Percentiles rank a stretch among this genome's conserved stretches.
These are phyloP conservation scores for Falco peregrinus DNA, from an alignment of 2,797 vertebrate species.

Conservation along the genomic window DNA sequence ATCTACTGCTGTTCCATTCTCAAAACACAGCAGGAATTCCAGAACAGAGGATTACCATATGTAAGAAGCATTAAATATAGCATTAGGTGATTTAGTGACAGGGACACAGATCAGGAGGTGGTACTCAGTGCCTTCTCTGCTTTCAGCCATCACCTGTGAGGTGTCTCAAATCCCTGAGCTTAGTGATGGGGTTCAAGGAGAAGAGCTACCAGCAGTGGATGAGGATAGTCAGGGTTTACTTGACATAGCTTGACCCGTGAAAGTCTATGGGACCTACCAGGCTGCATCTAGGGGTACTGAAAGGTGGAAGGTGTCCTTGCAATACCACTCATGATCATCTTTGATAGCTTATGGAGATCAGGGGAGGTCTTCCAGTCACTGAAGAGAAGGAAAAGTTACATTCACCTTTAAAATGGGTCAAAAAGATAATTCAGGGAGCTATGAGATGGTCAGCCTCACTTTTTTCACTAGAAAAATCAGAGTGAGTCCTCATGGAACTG, in stretches of 20 bases:
- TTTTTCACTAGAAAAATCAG: neutral
- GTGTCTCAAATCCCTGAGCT: neutral
- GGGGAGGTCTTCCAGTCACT: too few species aligned
- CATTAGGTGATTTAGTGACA: neutral
- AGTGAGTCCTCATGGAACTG: neutral
- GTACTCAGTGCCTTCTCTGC: neutral
- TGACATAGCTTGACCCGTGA: neutral
- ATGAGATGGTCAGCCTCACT: neutral
- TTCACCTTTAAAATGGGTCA: neutral
- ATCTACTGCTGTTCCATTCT: neutral
- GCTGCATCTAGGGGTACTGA: neutral
- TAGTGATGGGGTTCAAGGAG: neutral
- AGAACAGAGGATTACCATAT: neutral
- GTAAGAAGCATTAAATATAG: neutral
- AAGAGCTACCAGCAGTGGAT: neutral
- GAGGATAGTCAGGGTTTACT: neutral
- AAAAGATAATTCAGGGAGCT: neutral
- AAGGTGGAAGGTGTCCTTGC: neutral
- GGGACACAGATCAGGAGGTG: neutral
- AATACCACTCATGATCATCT: neutral
- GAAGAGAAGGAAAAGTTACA: neutral
- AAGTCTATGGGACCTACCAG: neutral
- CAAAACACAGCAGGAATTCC: neutral
- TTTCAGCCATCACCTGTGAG: neutral
- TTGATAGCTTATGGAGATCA: neutral